Conservation (phyloP, 2,888 invertebrate genomes). For the Hypomecis atomaria region DNA sequence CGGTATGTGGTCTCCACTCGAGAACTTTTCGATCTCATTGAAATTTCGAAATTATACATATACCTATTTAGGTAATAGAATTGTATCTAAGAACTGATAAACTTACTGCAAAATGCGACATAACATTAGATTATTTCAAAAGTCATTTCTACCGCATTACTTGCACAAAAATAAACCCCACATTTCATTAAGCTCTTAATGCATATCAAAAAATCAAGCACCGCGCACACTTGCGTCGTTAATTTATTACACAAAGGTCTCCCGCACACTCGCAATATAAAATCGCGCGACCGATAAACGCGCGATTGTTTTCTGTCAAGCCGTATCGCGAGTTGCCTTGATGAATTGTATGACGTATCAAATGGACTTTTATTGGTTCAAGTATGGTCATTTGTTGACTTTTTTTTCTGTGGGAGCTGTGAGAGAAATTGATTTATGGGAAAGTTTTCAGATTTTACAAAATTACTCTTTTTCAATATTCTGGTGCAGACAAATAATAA, state of each 20-base stretch:
- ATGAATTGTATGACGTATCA: constrained; percentile 39
- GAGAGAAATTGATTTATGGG: neutral
- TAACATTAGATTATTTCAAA: too few relatives aligned
- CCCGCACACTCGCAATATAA: constrained; percentile 52
- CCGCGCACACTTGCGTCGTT: constrained; percentile 18
- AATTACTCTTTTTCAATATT: neutral
- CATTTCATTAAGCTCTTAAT: constrained; percentile 33
- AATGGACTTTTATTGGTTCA: constrained; percentile 35
- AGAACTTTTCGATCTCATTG: too few relatives aligned
- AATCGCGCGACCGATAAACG: constrained; percentile 58
- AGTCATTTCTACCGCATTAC: too few relatives aligned
- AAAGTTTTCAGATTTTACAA: constrained; percentile 8
- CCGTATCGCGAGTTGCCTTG: constrained; percentile 38
- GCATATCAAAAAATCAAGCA: constrained; percentile 19
- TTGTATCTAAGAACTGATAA: too few relatives aligned
- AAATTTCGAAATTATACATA: too few relatives aligned
- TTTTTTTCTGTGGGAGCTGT: neutral
- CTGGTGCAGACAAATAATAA: neutral
- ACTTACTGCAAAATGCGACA: too few relatives aligned
- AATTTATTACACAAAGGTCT: constrained; percentile 19
- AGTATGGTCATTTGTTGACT: constrained; percentile 8
- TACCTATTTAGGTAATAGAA: too few relatives aligned
- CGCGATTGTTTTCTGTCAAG: constrained; percentile 57
- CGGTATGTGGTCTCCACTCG: too few relatives aligned
- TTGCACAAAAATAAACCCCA: neutral